phyloP scores from a whole-genome alignment of 2,113 vertebrate species.

The Trogon surrucura region DNA sequence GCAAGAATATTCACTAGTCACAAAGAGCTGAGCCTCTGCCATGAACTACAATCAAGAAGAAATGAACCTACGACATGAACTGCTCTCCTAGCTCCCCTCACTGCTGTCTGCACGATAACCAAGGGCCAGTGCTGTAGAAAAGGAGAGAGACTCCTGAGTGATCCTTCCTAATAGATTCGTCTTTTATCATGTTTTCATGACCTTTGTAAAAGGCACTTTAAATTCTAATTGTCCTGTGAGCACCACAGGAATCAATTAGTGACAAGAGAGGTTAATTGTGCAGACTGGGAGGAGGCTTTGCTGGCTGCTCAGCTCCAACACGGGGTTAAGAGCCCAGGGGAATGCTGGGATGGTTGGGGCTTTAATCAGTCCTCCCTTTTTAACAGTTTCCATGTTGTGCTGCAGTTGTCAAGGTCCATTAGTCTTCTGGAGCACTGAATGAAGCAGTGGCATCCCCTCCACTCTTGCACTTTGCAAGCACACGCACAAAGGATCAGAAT shows the following conservation, averaged over 20 bases:
- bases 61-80: background rate
- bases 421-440: slow-evolving; percentile 32
- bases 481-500: background rate
- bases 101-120: background rate
- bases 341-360: slow-evolving; percentile 13
- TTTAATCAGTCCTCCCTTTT: slow-evolving; percentile 55
- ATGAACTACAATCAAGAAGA: slow-evolving; percentile 25
- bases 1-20: slow-evolving; percentile 14
- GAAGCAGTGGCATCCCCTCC: background rate
- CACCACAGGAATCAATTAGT: slow-evolving; percentile 80
- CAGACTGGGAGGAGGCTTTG: slow-evolving; percentile 51
- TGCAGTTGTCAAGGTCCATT: slow-evolving; percentile 55
- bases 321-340: slow-evolving; percentile 60
- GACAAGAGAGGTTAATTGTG: slow-evolving; percentile 75
- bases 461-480: background rate
- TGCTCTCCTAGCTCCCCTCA: background rate
- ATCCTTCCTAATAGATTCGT: slow-evolving; percentile 73
- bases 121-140: background rate
- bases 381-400: slow-evolving; percentile 49
- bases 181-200: slow-evolving; percentile 80
- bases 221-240: slow-evolving; percentile 80
- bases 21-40: background rate
- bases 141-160: slow-evolving; percentile 42
- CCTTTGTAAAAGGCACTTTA: slow-evolving; percentile 82
- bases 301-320: slow-evolving; percentile 34